Base-by-base conservation (phyloP, 92 coral and sea anemone genomes). In the Hydrozoanthus gracilis region DNA sequence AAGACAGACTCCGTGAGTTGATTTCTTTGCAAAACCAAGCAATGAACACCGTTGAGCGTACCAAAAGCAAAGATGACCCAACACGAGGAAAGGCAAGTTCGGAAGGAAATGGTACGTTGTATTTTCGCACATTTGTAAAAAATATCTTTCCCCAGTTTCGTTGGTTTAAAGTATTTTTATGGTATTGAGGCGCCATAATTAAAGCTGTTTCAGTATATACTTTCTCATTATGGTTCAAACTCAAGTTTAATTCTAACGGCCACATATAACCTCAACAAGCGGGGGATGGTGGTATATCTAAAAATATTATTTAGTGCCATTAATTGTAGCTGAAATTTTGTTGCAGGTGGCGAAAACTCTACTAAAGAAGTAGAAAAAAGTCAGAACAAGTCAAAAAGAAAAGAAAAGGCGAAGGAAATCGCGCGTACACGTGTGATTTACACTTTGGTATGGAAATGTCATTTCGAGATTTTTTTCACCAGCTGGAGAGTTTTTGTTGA, bases 351-450 rank as follows among this genome's bases (percentile, higher is more conserved):
- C 51, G 51, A 17, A 58, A 77, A 84, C 5, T 39, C 16, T 18
- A 51, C 82, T 65, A 87, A 67, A 79, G 91, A 67, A 49, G 13
- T 61, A 50, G 86, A 88, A 58, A 60, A 72, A 17, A 56, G 78
- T 58, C 65, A 47, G 50, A 77, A 61, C 35, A 73, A 82, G 20
- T 71, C 16, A 82, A 88, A 79, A 51, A 82, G 73, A 73, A 76
- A 70, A 44, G 92, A 77, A 62, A 73, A 66, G 65, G 73, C 47
- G 78, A 55, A 71, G 71, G 73, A 88, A 13, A 84, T 69, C 55
- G 82, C 64, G 76, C 64, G 51, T 77, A 74, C 98, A 92, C 95
- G 98, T 91, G 95, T 88, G 46, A 73, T 79, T 15, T 94, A 93
- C 88, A 70, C 94, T 58, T 86, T 90, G 92, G 93, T 91, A 73